A percentile compares a stretch with the other conserved stretches of the same genome.
phyloP scores from a whole-genome alignment of 1,140 invertebrate genomes.

The Sminthurinus signatus region DNA sequence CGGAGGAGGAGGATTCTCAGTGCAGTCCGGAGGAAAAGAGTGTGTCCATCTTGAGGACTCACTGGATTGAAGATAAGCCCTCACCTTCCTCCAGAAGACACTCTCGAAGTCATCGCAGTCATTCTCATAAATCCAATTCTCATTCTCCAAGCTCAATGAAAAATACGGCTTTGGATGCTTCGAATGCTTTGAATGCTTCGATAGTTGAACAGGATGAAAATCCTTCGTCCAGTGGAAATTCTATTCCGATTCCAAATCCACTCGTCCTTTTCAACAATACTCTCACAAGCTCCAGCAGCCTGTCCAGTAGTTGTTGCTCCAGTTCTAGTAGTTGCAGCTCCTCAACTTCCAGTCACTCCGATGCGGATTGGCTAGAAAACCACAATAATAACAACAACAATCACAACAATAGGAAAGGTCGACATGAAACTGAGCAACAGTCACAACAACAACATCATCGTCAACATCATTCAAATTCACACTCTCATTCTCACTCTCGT shows the following conservation, averaged over 20 bases:
- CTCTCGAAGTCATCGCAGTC: neutral
- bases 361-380: neutral
- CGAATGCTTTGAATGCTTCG: neutral
- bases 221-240: no score
- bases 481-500: neutral
- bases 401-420: no score
- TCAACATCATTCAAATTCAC: neutral
- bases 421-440: no score
- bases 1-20: slow-evolving; percentile 35
- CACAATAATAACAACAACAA: neutral
- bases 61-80: slow-evolving; percentile 6
- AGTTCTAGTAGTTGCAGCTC: neutral
- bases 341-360: neutral
- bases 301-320: slow-evolving; percentile 4
- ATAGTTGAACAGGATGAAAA: no score
- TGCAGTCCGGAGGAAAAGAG: slow-evolving; percentile 34
- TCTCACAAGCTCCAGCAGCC: neutral
- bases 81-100: neutral
- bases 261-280: neutral
- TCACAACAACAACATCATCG: neutral
- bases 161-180: no score
- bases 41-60: slow-evolving; percentile 11
- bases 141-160: no score
- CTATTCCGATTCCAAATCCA: neutral
- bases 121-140: neutral